A percentile compares a stretch with the other conserved stretches of the same genome.
Evolutionary conservation across 2,797 vertebrate species (phyloP).

Genomic region (Leptatherina wallacei): DNA sequence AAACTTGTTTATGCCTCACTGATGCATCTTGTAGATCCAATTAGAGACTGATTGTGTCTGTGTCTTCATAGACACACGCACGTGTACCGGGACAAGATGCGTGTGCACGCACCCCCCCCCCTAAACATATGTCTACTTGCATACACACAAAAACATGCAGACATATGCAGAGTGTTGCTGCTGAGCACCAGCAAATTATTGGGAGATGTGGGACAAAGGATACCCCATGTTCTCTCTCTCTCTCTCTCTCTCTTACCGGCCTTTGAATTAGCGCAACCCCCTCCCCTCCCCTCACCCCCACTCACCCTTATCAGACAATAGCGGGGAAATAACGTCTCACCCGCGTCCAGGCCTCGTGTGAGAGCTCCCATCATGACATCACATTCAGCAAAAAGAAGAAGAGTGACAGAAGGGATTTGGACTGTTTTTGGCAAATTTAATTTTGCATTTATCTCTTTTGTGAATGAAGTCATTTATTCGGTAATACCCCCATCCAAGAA

Average conservation of each 20-base stretch:
- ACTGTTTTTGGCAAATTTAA: constrained; percentile 48
- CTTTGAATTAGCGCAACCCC: constrained; percentile 75
- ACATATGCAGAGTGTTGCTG: constrained; percentile 60
- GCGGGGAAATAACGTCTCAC: constrained; percentile 77
- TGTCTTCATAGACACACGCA: constrained; percentile 82
- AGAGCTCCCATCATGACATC: constrained; percentile 63
- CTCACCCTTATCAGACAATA: constrained; percentile 73
- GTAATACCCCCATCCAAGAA: constrained; percentile 54
- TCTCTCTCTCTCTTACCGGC: constrained; percentile 71
- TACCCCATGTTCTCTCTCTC: constrained; percentile 47
- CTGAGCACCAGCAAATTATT: constrained; percentile 80
- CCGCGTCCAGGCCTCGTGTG: constrained; percentile 53
- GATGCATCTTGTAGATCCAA: constrained; percentile 93
- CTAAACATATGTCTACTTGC: constrained; percentile 28
- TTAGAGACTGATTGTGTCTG: constrained; percentile 90
- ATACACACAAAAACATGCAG: constrained; percentile 25
- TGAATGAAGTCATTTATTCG: constrained; percentile 62
- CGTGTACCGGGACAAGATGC: constrained; percentile 30
- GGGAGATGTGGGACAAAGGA: constrained; percentile 80
- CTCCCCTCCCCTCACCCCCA: constrained; percentile 46
- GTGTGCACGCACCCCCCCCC: constrained; percentile 1
- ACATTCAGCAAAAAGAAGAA: constrained; percentile 27
- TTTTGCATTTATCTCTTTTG: constrained; percentile 58
- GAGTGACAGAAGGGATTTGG: constrained; percentile 17
- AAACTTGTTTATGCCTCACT: constrained; percentile 90